Evolutionary conservation across 1,140 invertebrate species (phyloP), one percentile per base, ranked within the genome.

Genomic region (Leptinotarsa defecta): DNA sequence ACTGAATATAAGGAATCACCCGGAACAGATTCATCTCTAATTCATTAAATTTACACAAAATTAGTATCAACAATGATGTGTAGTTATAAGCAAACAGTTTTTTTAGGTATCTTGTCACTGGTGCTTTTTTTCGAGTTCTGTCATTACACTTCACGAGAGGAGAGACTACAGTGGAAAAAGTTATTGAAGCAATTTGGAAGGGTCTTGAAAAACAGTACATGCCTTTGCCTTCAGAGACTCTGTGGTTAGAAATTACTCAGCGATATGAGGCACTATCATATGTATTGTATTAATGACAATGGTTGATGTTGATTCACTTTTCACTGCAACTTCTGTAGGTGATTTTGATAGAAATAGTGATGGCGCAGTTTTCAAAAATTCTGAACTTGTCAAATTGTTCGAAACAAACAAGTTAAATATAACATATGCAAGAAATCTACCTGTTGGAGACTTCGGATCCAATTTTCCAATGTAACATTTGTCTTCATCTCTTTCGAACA

Each of bases 261-360:
- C 77, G 76, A 27, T 85, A 80, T 80, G 20, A 73, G 24, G 65
- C 68, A 67, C 52, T 79, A 68, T 86, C 86, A 87, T 73, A 78
- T 87, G 87, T 75, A 81, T 85, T 48, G 85, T 88, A 43, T 74
- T 89, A 34, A 76, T 88, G 73, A 86, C 86, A 19, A 70, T 85
- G 48, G 82, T 80, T 17, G 87, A 88, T 82, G 84, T 85, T 43
- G 79, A 84, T 67, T 84, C 84, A 72, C 81, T 77, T 67, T 87
- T 88, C 76, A 80, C 83, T 68, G 76, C 78, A 70, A 78, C 87
- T 49, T 84, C 85, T 81, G 82, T 88, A 22, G 20, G 20, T 24
- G 82, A 83, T 52, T 83, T 81, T 76, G 86, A 86, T 57, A 83
- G 81, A 71, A 78, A 84, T 69, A 82, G 84, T 77, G 86, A 88